Evolutionary conservation across 2,113 vertebrate species (phyloP).

Genomic region (Callorhinus ursinus): DNA sequence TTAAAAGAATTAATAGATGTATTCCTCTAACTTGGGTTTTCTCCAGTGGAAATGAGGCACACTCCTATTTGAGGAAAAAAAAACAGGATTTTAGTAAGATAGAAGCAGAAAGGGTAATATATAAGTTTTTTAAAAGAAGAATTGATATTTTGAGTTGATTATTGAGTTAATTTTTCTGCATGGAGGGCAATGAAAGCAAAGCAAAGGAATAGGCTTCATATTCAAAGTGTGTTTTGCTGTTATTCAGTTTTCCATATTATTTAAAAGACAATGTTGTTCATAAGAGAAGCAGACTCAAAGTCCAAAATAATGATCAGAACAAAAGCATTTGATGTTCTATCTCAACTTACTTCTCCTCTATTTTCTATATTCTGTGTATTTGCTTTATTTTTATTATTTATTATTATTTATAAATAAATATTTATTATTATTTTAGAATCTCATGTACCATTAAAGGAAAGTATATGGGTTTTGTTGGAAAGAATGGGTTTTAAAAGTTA

Average conservation of each 20-base stretch:
- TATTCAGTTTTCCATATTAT: background rate
- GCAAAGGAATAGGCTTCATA: background rate
- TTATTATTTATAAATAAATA: background rate
- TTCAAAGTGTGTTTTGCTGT: background rate
- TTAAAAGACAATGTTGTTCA: background rate
- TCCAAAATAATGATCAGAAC: background rate
- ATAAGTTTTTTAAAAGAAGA: background rate
- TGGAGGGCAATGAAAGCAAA: background rate
- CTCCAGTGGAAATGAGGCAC: background rate
- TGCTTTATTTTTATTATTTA: background rate
- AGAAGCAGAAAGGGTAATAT: background rate
- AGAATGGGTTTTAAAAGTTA: background rate
- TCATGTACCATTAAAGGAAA: background rate
- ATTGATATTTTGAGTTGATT: background rate
- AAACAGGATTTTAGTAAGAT: background rate
- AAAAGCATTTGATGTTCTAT: background rate
- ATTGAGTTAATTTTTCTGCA: background rate
- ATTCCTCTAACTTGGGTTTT: background rate
- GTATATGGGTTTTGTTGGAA: background rate
- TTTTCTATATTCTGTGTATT: background rate
- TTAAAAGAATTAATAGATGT: background rate
- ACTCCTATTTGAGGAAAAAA: background rate
- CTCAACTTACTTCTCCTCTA: background rate
- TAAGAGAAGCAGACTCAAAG: background rate
- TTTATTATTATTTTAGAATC: background rate